These are phyloP conservation scores for Habropoda laboriosa DNA, from an alignment of 1,140 invertebrate genomes.

Conservation along the genomic window DNA sequence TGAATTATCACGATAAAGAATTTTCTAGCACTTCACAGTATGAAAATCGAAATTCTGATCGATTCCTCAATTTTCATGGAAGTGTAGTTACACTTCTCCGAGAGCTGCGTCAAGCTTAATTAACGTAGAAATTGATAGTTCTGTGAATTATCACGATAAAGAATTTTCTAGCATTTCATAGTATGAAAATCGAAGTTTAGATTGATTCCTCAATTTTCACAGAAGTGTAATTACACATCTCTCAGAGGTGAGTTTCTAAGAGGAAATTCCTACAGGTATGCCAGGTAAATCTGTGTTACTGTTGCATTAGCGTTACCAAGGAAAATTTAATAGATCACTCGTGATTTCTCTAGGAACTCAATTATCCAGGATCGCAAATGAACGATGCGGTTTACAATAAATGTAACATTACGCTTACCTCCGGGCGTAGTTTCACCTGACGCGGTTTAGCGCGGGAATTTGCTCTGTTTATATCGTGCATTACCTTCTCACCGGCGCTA, in stretches of 20 bases:
- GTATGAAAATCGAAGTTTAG: not conserved
- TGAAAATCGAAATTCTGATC: too few relatives aligned
- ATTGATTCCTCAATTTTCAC: conserved; percentile 20
- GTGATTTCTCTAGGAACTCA: conserved; percentile 20
- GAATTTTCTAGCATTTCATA: not conserved
- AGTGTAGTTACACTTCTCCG: too few relatives aligned
- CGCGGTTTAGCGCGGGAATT: not conserved
- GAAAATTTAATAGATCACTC: not conserved
- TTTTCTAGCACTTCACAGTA: too few relatives aligned
- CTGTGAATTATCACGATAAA: conserved; percentile 31
- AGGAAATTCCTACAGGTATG: conserved; percentile 39
- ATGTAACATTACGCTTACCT: conserved; percentile 5
- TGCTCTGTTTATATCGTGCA: conserved; percentile 10
- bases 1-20: too few relatives aligned
- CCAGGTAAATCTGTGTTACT: conserved; percentile 2
- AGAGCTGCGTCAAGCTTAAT: not conserved
- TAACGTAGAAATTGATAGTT: not conserved
- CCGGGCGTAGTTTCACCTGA: not conserved
- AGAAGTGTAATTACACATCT: conserved; percentile 53
- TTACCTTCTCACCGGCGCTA: conserved; percentile 33
- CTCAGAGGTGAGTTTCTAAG: conserved; percentile 9
- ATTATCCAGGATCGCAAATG: not conserved
- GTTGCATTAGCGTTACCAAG: not conserved
- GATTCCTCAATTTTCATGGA: too few relatives aligned
- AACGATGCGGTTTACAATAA: not conserved